Conservation (phyloP, 2,888 invertebrate species). For the Cantharis lateralis region DNA sequence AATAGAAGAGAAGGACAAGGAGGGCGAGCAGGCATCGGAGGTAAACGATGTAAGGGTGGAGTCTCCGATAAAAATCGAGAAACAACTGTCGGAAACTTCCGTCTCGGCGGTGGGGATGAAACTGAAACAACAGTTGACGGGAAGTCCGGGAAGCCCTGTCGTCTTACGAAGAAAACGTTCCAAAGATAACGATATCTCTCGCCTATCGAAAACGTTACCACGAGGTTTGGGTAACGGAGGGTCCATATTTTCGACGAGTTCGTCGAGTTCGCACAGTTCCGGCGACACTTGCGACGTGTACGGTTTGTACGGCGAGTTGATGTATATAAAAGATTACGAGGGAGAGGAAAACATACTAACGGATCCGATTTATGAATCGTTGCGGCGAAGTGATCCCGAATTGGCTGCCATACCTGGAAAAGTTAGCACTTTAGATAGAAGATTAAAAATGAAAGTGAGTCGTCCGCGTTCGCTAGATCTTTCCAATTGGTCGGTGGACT, state of each 20-base stretch:
- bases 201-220: slow-evolving; percentile 80
- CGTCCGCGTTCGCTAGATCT: slow-evolving; percentile 81
- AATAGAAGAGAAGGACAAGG: slow-evolving; percentile 47
- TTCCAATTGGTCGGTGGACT: slow-evolving; percentile 88
- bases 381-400: slow-evolving; percentile 83
- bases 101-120: slow-evolving; percentile 60
- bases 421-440: slow-evolving; percentile 79
- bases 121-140: slow-evolving; percentile 64
- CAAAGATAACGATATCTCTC: slow-evolving; percentile 62
- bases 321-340: slow-evolving; percentile 87
- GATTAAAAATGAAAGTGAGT: slow-evolving; percentile 81
- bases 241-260: slow-evolving; percentile 60
- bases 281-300: slow-evolving; percentile 82
- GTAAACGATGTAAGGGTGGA: slow-evolving; percentile 41
- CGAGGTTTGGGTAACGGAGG: slow-evolving; percentile 70
- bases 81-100: slow-evolving; percentile 67
- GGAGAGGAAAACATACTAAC: slow-evolving; percentile 75
- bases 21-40: slow-evolving; percentile 48
- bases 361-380: slow-evolving; percentile 74
- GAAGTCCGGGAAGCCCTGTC: slow-evolving; percentile 71
- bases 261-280: slow-evolving; percentile 64
- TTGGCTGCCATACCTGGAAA: slow-evolving; percentile 81
- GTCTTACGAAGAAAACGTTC: slow-evolving; percentile 64
- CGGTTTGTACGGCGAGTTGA: slow-evolving; percentile 85
- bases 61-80: slow-evolving; percentile 62